Evolutionary conservation across 1,140 invertebrate genomes (phyloP).

Genomic region (Nephotettix cincticeps): DNA sequence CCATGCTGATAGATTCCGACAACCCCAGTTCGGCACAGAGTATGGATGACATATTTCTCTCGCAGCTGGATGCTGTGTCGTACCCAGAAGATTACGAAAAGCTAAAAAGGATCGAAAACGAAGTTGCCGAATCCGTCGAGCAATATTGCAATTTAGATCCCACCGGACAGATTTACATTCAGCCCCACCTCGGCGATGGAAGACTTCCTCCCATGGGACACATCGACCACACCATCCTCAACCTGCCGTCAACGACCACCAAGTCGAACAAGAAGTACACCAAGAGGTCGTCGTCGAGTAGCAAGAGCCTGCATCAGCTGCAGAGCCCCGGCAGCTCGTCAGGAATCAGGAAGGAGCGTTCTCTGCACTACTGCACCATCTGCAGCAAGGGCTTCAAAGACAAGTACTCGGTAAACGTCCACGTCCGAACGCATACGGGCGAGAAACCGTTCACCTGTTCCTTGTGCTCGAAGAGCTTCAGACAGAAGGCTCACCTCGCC

Average conservation of each 20-base stretch:
- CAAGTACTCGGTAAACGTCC: constrained; percentile 91
- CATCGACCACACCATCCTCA: constrained; percentile 31
- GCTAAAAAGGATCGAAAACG: constrained; percentile 53
- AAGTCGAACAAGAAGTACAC: constrained; percentile 38
- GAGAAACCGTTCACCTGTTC: constrained; percentile 90
- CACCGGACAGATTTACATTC: constrained; percentile 31
- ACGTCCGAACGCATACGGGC: constrained; percentile 86
- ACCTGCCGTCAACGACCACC: constrained; percentile 23
- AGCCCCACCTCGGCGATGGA: constrained; percentile 20
- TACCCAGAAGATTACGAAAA: constrained; percentile 73
- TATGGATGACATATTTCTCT: constrained; percentile 44
- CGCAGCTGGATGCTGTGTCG: constrained; percentile 42
- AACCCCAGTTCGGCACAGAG: constrained; percentile 41
- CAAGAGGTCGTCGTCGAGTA: constrained; percentile 33
- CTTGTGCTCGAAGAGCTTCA: constrained; percentile 85
- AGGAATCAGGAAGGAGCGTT: constrained; percentile 69
- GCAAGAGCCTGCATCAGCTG: constrained; percentile 10
- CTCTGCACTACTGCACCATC: constrained; percentile 86
- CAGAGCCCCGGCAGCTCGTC: constrained; percentile 28
- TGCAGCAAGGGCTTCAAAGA: constrained; percentile 93
- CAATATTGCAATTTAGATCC: constrained; percentile 34
- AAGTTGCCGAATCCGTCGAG: constrained; percentile 44
- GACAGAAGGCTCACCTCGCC: constrained; percentile 95
- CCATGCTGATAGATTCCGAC: constrained; percentile 35
- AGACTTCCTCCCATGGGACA: constrained; percentile 21